Evolutionary conservation across 2,888 invertebrate species (phyloP), one percentile per base, ranked within the genome.

Genomic region (Brachypalpus laphriformis): DNA sequence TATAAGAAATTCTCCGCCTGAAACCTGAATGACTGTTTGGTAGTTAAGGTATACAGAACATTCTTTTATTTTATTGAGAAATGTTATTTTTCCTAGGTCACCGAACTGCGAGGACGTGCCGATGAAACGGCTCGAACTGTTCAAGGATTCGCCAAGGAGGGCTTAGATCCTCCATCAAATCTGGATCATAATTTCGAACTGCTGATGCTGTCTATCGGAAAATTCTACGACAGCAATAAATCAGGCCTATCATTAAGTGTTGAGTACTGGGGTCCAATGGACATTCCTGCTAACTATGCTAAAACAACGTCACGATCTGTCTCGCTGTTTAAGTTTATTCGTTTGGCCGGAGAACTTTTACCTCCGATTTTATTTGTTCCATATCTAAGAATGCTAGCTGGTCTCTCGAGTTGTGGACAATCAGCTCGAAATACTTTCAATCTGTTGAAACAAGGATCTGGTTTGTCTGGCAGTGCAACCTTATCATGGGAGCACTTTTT

Each of bases 401-500:
- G 97, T 14, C 93, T 99, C 63, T 95, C 97, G 1, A 95, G 95
- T 87, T 94, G 95, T 76, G 92, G 94, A 71, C 94, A 95, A 92
- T 95, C 97, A 14, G 97, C 98, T 88, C 92, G 95, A 71, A 95
- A 96, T 89, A 96, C 96, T 47, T 97, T 96, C 90, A 95, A 95
- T 89, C 93, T 97, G 88, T 92, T 97, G 14, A 96, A 96, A 89
- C 94, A 95, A 87, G 95, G 91, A 0, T 89, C 91, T 2, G 89
- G 95, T 87, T 93, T 94, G 65, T 92, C 93, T 0, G 92, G 93
- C 14, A 93, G 92, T 28, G 92, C 92, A 77, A 93, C 93, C 49
- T 93, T 97, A 14, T 96, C 96, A 0, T 96, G 97, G 96, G 96
- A 97, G 89, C 97, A 97, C 89, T 96, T 97, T 89, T 97, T 97